phyloP scores from a whole-genome alignment of 2,888 invertebrate species.

The Agrotis segetum region DNA sequence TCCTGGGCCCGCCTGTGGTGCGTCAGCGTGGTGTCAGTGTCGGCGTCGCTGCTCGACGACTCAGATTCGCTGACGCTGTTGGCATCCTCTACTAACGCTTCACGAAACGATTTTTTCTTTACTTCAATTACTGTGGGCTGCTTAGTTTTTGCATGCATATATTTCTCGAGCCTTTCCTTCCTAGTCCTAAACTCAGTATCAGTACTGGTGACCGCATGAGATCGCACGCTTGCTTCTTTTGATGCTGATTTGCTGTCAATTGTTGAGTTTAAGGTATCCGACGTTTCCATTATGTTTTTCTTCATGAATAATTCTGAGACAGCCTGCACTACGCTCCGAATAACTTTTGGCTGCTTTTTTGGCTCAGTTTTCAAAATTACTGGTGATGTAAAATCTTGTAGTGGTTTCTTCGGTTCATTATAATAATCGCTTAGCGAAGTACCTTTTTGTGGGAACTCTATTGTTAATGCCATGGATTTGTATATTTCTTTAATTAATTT shows the following conservation, averaged over 20 bases:
- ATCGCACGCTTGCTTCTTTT: slow-evolving; percentile 47
- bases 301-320: slow-evolving; percentile 71
- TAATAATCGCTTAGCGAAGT: slow-evolving; percentile 71
- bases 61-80: slow-evolving; percentile 54
- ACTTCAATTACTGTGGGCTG: slow-evolving; percentile 22
- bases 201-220: slow-evolving; percentile 42
- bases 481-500: slow-evolving; percentile 86
- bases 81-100: slow-evolving; percentile 34
- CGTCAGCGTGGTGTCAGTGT: slow-evolving; percentile 60
- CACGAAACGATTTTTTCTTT: slow-evolving; percentile 17
- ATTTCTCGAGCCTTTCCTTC: slow-evolving; percentile 35
- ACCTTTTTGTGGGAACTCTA: slow-evolving; percentile 73
- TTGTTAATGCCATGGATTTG: slow-evolving; percentile 80
- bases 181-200: slow-evolving; percentile 38
- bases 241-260: slow-evolving; percentile 56
- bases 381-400: slow-evolving; percentile 33
- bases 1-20: not conserved
- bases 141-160: slow-evolving; percentile 27
- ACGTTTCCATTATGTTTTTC: slow-evolving; percentile 62
- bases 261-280: slow-evolving; percentile 58
- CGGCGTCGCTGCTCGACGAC: slow-evolving; percentile 61
- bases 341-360: slow-evolving; percentile 49
- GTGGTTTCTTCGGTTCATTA: slow-evolving; percentile 57
- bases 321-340: slow-evolving; percentile 54
- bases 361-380: slow-evolving; percentile 31